Evolutionary conservation across 2,797 vertebrate genomes (phyloP).

Genomic region (Falco peregrinus): DNA sequence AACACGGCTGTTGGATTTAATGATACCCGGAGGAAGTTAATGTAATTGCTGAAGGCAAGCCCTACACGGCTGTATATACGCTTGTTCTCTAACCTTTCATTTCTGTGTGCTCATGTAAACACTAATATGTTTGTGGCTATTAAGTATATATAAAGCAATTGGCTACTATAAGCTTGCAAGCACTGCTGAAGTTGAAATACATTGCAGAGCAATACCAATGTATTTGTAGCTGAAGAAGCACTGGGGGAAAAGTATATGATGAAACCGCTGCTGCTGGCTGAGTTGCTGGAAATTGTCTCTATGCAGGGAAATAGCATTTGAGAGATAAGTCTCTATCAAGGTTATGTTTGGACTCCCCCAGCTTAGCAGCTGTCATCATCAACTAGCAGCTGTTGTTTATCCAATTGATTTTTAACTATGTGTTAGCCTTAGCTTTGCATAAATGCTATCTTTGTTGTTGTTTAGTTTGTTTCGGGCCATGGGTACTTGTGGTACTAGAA

Average conservation of each 20-base stretch:
- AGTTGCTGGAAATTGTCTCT: not conserved
- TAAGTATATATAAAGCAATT: not conserved
- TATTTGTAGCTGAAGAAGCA: not conserved
- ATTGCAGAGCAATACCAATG: not conserved
- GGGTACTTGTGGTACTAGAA: not conserved
- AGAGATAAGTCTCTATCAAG: not conserved
- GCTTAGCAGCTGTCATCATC: not conserved
- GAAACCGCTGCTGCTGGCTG: not conserved
- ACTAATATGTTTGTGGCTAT: not conserved
- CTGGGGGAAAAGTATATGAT: not conserved
- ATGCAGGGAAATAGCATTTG: not conserved
- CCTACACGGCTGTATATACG: not conserved
- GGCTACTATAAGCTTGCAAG: not conserved
- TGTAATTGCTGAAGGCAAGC: not conserved
- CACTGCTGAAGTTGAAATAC: not conserved
- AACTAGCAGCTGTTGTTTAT: not conserved
- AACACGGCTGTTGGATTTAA: not conserved
- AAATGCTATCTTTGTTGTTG: not conserved
- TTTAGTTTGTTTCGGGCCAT: not conserved
- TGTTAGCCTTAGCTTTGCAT: not conserved
- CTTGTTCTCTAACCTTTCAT: slow-evolving; percentile 6
- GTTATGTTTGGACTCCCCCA: not conserved
- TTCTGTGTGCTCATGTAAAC: slow-evolving; percentile 12
- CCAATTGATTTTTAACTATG: not conserved
- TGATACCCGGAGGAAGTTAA: not conserved